Evolutionary conservation across 2,113 vertebrate genomes (phyloP), one percentile per base, ranked within the genome.

Genomic region (Casuarius casuarius): DNA sequence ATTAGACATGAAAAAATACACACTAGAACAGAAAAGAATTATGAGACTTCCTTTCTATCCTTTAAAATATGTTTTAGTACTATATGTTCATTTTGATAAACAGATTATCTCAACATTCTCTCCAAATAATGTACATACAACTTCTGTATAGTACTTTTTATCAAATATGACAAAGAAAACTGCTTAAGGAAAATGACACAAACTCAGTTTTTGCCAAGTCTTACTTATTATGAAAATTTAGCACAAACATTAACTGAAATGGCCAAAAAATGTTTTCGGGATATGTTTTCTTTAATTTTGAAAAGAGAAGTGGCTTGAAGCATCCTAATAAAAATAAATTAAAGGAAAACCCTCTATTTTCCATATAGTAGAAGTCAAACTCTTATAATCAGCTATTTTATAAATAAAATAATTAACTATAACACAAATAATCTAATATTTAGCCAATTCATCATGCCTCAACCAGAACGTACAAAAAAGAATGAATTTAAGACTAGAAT

Each of bases 1-100:
- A 95, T 96, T 95, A 90, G 8, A 67, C 42, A 92, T 31, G 5
- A 40, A 68, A 42, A 91, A 91, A 78, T 63, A 2, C 23, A 67
- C 9, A 91, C 87, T 42, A 76, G 20, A 80, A 48, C 4, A 70
- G 44, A 84, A 78, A 77, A 71, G 31, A 90, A 86, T 86, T 63
- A 67, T 44, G 5, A 5, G 44, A 7, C 15, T 12, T 94, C 23
- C 12, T 89, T 85, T n/a, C 38, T 84, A 49, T 77, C 14, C 5
- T 56, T 89, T 89, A 77, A 90, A 94, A 74, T 59, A 56, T 2
- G 66, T 91, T 95, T 63, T 61, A 73, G 6, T 52, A 18, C 7
- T 73, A 10, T 28, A n/a, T 17, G 5, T 80, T 71, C 2, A 1
- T 38, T 94, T 72, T 23, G 91, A 91, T 73, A 91, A 94, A 89